Base-by-base conservation (phyloP, 2,797 vertebrate species). In the Merluccius polli region DNA sequence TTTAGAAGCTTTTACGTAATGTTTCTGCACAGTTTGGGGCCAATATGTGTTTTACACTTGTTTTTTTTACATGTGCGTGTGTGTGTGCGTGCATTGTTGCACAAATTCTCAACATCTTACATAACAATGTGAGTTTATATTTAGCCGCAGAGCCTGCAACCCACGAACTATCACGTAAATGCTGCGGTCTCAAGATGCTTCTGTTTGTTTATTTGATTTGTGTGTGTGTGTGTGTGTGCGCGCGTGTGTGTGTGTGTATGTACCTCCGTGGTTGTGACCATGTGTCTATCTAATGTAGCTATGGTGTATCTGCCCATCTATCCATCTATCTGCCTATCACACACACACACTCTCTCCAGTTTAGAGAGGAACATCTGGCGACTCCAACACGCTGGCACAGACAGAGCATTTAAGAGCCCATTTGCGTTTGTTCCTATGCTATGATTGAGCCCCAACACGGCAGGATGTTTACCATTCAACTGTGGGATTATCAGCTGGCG, bases 191-290 rank as follows among this genome's bases (percentile, higher is more conserved):
- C 36, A 38, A 38, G 36, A 38, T 38, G 36, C 10, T 38, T 38
- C 36, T 9, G 10, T 38, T 38, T 1, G 36, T 38, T 38, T 38
- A 38, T 38, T 38, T 38, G 36, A 38, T 38, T 27, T 63, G 70
- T 70, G 27, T 38, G 63, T 71, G 31, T 77, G 30, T 63, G 35
- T 83, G 12, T 72, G 71, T 73, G 76, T 73, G 70, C 78, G 75
- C 78, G 67, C 74, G 74, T 75, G 70, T 33, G 67, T 75, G 70
- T 79, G 71, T 69, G 41, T 71, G 70, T 79, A 13, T 41, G 35
- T 24, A 31, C 41, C 31, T 29, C 32, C 30, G 41, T 35, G 59
- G 24, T n/a, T 27, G 10, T 74, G 52, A 68, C 12, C 70, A 2
- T 73, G 16, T 38, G 36, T 38, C 36, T 38, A 38, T 38, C 11